Percentiles rank a stretch among this genome's conserved stretches.
These are phyloP conservation scores for Boloria selene DNA, from an alignment of 2,888 invertebrate species.

Conservation along the genomic window DNA sequence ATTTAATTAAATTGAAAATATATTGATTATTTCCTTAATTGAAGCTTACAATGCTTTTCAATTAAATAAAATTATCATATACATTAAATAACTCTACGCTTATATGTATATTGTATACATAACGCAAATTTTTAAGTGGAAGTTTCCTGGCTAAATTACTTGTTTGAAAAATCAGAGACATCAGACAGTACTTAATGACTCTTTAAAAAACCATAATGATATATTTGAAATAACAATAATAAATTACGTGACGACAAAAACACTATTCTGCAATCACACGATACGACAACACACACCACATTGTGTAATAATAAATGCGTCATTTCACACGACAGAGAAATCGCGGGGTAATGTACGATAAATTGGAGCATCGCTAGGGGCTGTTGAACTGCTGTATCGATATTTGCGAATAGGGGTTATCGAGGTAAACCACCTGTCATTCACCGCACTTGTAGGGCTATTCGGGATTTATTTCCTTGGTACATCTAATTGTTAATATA, in stretches of 20 bases:
- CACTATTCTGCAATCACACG: constrained; percentile 31
- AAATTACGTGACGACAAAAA: constrained; percentile 14
- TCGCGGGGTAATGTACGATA: constrained; percentile 57
- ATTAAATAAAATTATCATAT: not conserved
- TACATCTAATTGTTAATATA: not conserved
- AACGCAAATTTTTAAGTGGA: no score
- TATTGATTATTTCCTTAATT: constrained; percentile 1
- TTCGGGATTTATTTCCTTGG: constrained; percentile 10
- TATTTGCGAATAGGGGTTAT: constrained; percentile 47
- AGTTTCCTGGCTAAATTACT: no score
- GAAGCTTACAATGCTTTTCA: not conserved
- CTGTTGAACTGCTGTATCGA: constrained; percentile 44
- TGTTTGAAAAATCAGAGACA: no score
- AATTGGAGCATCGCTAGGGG: constrained; percentile 54
- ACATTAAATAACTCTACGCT: no score
- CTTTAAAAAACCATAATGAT: constrained; percentile 1
- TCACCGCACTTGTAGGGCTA: constrained; percentile 26
- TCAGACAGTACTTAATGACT: not conserved
- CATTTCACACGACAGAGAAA: constrained; percentile 48
- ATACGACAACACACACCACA: constrained; percentile 33
- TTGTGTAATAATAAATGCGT: constrained; percentile 35
- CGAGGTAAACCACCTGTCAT: constrained; percentile 45
- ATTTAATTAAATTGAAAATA: constrained; percentile 10
- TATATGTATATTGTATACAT: no score
- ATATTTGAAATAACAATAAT: constrained; percentile 10